Evolutionary conservation across 1,140 invertebrate species (phyloP).

Genomic region (Cotesia vestalis): DNA sequence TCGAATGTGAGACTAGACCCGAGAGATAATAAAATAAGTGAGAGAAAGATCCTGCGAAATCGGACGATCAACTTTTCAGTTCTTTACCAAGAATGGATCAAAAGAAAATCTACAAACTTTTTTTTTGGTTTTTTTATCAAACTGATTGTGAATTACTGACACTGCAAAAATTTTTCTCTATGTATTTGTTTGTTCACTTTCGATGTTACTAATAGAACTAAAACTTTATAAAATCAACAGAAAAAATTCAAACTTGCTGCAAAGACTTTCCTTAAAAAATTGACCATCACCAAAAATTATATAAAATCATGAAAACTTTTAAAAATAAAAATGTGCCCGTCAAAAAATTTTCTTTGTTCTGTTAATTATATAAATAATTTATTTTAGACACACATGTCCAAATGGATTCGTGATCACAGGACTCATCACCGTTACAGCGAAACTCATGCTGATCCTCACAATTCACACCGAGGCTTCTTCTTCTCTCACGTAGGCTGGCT

Average conservation of each 20-base stretch:
- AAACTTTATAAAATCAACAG: too few species aligned
- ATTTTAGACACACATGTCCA: constrained; percentile 61
- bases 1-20: constrained; percentile 11
- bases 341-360: too few species aligned
- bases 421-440: constrained; percentile 86
- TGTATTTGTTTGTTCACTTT: neutral
- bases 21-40: too few species aligned
- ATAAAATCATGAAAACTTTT: neutral
- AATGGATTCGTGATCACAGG: constrained; percentile 77
- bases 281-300: too few species aligned
- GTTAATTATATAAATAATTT: neutral
- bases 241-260: too few species aligned
- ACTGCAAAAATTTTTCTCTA: neutral
- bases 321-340: too few species aligned
- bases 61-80: constrained; percentile 18
- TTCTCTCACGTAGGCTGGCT: constrained; percentile 88
- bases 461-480: constrained; percentile 83
- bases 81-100: constrained; percentile 9
- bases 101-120: neutral
- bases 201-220: too few species aligned
- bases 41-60: neutral
- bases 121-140: too few species aligned
- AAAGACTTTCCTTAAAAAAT: too few species aligned
- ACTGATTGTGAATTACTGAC: constrained; percentile 11
- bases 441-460: constrained; percentile 84